Conservation (phyloP, 1,140 invertebrate species). For the Diuraphis noxia region DNA sequence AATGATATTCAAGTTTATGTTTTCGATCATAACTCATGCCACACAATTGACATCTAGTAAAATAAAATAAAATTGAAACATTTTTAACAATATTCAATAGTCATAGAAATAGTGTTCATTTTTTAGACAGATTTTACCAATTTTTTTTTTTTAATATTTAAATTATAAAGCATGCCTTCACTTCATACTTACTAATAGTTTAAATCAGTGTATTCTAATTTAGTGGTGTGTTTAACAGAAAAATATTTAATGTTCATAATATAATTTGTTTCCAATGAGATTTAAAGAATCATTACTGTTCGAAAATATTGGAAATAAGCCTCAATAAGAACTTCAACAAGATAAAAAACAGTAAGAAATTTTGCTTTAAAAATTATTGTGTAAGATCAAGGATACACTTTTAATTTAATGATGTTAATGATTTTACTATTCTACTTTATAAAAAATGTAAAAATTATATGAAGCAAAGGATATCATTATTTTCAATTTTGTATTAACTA, state of each 20-base stretch:
- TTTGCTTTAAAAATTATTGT: too few relatives aligned
- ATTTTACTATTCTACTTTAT: not conserved
- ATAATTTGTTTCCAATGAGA: too few relatives aligned
- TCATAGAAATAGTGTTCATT: not conserved
- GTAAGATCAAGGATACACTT: too few relatives aligned
- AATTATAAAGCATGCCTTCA: not conserved
- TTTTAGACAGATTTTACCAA: not conserved
- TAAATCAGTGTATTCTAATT: not conserved
- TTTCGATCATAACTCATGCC: constrained; percentile 59
- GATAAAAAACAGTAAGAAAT: too few relatives aligned
- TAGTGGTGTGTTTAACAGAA: too few relatives aligned
- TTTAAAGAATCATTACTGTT: too few relatives aligned
- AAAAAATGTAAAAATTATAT: too few relatives aligned
- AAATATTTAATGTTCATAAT: too few relatives aligned
- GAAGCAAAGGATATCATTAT: too few relatives aligned
- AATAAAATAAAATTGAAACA: not conserved
- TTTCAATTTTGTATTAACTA: too few relatives aligned
- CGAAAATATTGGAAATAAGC: too few relatives aligned
- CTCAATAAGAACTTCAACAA: too few relatives aligned
- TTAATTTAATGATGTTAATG: not conserved
- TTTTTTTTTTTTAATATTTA: not conserved
- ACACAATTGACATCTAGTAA: constrained; percentile 63
- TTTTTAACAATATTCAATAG: not conserved
- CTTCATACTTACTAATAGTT: not conserved
- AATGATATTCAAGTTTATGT: constrained; percentile 59